These are phyloP conservation scores for Brenthis daphne DNA, from an alignment of 2,888 invertebrate genomes.

Conservation along the genomic window DNA sequence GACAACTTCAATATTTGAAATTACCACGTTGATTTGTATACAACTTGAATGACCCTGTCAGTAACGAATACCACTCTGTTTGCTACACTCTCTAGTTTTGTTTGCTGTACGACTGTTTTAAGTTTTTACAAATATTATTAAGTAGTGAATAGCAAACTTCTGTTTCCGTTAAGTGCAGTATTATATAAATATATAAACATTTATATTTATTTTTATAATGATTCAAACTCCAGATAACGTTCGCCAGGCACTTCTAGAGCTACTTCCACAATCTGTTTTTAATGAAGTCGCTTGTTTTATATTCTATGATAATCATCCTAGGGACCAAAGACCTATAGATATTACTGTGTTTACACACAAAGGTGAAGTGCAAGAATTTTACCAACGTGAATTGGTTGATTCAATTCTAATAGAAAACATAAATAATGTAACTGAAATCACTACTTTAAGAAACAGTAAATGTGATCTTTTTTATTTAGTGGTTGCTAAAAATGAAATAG, in stretches of 20 bases:
- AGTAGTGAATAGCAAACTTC: not conserved
- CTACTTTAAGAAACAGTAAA: conserved; percentile 56
- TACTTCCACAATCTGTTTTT: conserved; percentile 56
- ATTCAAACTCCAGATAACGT: conserved; percentile 47
- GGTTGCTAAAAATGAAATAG: conserved; percentile 48
- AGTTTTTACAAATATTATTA: too few species aligned
- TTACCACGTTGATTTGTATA: too few species aligned
- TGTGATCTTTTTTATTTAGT: conserved; percentile 64
- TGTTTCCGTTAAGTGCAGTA: not conserved
- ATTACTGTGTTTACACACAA: conserved; percentile 57
- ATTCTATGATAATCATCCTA: conserved; percentile 67
- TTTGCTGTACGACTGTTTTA: too few species aligned
- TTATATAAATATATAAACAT: not conserved
- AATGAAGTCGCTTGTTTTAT: conserved; percentile 59
- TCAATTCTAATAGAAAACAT: conserved; percentile 47
- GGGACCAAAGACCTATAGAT: conserved; percentile 55
- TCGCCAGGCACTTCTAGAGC: conserved; percentile 49
- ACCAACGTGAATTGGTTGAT: conserved; percentile 52
- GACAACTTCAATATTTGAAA: too few species aligned
- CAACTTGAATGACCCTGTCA: too few species aligned
- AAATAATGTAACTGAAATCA: conserved; percentile 48
- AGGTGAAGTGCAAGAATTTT: conserved; percentile 65
- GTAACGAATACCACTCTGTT: too few species aligned
- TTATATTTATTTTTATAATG: conserved; percentile 25
- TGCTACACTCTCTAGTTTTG: too few species aligned